Percentiles rank a stretch among this genome's conserved stretches.
These are phyloP conservation scores for Acyrthosiphon pisum DNA, from an alignment of 1,140 invertebrate genomes.

Conservation along the genomic window DNA sequence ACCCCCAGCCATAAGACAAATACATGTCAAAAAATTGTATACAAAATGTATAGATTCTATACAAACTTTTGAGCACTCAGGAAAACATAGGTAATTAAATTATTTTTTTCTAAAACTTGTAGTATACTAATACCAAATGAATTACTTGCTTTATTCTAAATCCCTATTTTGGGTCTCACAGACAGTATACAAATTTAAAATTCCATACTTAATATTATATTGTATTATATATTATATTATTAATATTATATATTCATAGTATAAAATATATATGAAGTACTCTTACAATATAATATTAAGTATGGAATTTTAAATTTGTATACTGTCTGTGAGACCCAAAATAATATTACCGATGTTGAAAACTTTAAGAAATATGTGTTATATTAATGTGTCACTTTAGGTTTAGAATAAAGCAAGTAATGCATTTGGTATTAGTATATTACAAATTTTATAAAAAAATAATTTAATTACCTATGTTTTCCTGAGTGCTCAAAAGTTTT, in stretches of 20 bases:
- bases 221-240: too few relatives aligned
- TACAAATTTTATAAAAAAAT: not conserved
- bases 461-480: conserved; percentile 5
- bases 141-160: not conserved
- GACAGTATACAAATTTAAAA: not conserved
- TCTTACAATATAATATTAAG: not conserved
- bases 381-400: not conserved
- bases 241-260: too few relatives aligned
- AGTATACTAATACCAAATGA: not conserved
- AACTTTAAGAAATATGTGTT: not conserved
- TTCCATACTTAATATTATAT: not conserved
- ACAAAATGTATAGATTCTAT: too few relatives aligned
- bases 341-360: not conserved
- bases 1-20: too few relatives aligned
- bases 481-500: conserved; percentile 9
- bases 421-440: not conserved
- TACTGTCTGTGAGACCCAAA: not conserved
- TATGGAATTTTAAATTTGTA: not conserved
- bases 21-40: too few relatives aligned
- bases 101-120: not conserved
- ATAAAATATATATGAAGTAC: not conserved
- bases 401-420: not conserved
- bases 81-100: not conserved
- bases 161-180: not conserved
- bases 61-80: conserved; percentile 1